Conservation (phyloP, 1,140 invertebrate genomes). For the Neocloeon triangulifer region DNA sequence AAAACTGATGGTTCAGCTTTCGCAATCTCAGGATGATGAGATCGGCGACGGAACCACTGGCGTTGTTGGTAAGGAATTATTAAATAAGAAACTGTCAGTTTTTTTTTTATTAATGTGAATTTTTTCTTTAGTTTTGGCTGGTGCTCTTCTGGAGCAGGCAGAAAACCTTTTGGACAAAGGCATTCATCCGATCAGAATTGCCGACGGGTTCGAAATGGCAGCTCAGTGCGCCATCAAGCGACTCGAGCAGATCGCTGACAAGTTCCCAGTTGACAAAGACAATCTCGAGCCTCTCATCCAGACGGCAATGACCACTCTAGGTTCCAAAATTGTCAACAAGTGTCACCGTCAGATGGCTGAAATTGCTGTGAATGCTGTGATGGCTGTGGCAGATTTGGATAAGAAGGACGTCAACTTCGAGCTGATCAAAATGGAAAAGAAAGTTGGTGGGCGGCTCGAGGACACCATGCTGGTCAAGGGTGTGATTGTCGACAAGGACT, state of each 20-base stretch:
- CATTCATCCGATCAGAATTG: slow-evolving; percentile 96
- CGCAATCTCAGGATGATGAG: slow-evolving; percentile 98
- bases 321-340: slow-evolving; percentile 93
- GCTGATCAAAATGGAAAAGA: slow-evolving; percentile 95
- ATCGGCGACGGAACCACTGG: slow-evolving; percentile 99
- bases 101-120: slow-evolving; percentile 3
- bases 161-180: slow-evolving; percentile 82
- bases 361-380: slow-evolving; percentile 91
- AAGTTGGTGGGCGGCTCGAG: slow-evolving; percentile 92
- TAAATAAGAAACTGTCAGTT: not conserved
- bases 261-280: slow-evolving; percentile 61
- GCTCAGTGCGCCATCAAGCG: slow-evolving; percentile 73
- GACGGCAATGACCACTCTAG: slow-evolving; percentile 94
- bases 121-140: slow-evolving; percentile 40
- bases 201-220: slow-evolving; percentile 96
- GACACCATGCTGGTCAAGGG: slow-evolving; percentile 93
- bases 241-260: slow-evolving; percentile 70
- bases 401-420: slow-evolving; percentile 97
- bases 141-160: slow-evolving; percentile 89
- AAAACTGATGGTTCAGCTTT: slow-evolving; percentile 92
- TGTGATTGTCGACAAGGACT: slow-evolving; percentile 95
- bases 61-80: slow-evolving; percentile 51
- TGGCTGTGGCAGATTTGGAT: slow-evolving; percentile 79
- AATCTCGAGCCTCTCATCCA: slow-evolving; percentile 77
- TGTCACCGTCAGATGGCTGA: slow-evolving; percentile 93